phyloP scores from a whole-genome alignment of 2,797 vertebrate genomes.

The Glyptemys insculpta region DNA sequence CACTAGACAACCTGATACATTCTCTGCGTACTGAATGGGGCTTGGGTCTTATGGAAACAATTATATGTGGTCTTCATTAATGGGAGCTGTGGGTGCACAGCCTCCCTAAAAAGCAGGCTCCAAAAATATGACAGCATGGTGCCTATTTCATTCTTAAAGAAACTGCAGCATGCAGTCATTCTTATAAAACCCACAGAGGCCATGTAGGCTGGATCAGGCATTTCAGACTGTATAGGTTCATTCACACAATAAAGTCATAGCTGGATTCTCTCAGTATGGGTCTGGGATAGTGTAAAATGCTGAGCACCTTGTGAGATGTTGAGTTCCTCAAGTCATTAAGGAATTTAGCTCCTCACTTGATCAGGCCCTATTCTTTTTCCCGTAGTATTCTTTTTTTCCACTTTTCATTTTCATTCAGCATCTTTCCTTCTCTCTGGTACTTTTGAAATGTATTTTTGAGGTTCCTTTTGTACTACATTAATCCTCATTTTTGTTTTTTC shows the following conservation, averaged over 20 bases:
- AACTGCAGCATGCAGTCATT: background rate
- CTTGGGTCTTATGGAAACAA: no score
- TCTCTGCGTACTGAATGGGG: no score
- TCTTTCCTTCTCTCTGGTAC: background rate
- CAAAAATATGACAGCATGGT: no score
- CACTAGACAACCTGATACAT: no score
- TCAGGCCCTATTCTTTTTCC: background rate
- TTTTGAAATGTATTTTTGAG: background rate
- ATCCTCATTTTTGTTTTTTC: background rate
- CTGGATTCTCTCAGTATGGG: background rate
- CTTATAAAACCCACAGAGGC: background rate
- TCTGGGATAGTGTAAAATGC: background rate
- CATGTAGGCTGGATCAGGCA: background rate
- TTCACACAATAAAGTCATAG: background rate
- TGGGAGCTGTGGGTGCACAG: no score
- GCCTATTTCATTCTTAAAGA: no score
- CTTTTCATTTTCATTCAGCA: background rate
- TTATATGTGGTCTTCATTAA: no score
- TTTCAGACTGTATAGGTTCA: background rate
- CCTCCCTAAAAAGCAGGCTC: no score
- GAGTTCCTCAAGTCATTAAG: background rate
- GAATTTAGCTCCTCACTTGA: background rate
- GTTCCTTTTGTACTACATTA: background rate
- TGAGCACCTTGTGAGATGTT: background rate
- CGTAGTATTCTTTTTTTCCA: background rate